Percentiles rank a stretch among this genome's conserved stretches.
phyloP scores from a whole-genome alignment of 2,113 vertebrate species.

The Cavia aperea region DNA sequence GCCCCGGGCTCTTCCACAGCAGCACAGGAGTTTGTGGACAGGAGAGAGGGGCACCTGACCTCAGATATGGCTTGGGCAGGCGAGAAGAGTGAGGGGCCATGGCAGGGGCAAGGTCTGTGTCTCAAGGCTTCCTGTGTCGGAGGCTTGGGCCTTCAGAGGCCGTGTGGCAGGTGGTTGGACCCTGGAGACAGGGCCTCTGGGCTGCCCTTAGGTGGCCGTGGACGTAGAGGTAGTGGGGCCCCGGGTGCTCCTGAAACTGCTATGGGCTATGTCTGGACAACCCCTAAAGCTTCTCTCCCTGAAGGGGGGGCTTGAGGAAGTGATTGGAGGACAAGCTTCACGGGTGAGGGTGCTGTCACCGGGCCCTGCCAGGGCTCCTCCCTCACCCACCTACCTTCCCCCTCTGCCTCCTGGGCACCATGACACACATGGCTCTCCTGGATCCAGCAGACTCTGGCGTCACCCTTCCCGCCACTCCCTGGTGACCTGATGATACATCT shows the following conservation, averaged over 20 bases:
- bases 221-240: background rate
- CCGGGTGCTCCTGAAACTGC: background rate
- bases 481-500: background rate
- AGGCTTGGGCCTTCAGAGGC: background rate
- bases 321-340: background rate
- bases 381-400: background rate
- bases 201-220: background rate
- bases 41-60: background rate
- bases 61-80: background rate
- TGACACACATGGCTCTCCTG: background rate
- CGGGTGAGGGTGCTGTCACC: background rate
- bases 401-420: background rate
- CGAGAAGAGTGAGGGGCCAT: background rate
- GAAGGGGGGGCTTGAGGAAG: background rate
- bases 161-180: too few species aligned
- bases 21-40: background rate
- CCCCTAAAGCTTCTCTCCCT: background rate
- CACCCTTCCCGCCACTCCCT: background rate
- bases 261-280: background rate
- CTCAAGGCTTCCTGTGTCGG: too few species aligned
- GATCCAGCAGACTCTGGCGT: background rate
- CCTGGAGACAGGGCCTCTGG: background rate
- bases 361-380: background rate
- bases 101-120: too few species aligned
- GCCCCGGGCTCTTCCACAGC: background rate